Percentiles rank a stretch among this genome's conserved stretches.
Evolutionary conservation across 2,888 invertebrate species (phyloP).

Genomic region (Griposia aprilina): DNA sequence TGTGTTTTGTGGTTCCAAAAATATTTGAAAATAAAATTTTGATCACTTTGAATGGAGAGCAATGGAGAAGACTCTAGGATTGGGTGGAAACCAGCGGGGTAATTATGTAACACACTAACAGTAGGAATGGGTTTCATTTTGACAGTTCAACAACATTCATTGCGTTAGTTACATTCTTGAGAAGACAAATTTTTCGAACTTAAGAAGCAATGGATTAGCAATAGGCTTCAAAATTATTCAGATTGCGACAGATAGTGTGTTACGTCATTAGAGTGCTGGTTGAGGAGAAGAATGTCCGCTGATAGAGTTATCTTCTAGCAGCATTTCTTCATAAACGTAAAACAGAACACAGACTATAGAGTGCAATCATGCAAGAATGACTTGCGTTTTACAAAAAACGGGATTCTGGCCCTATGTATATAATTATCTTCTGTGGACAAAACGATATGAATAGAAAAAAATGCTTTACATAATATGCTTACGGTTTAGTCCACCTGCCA

Average conservation of each 20-base stretch:
- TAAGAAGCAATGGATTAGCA: too few relatives aligned
- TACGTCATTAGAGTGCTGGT: background rate
- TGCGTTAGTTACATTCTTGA: too few relatives aligned
- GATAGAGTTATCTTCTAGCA: background rate
- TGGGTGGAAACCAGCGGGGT: background rate
- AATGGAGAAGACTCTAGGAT: background rate
- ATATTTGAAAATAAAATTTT: too few relatives aligned
- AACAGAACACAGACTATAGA: background rate
- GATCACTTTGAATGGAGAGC: background rate
- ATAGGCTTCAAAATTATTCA: too few relatives aligned
- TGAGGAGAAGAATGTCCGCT: background rate
- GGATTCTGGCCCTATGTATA: too few relatives aligned
- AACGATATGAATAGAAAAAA: background rate
- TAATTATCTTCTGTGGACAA: background rate
- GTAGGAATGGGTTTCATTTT: too few relatives aligned
- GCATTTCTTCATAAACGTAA: background rate
- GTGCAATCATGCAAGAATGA: background rate
- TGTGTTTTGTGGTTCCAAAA: background rate
- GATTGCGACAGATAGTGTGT: too few relatives aligned
- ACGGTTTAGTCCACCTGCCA: conserved; percentile 1
- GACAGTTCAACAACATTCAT: too few relatives aligned
- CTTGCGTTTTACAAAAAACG: background rate
- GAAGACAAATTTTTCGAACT: too few relatives aligned
- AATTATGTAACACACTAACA: too few relatives aligned
- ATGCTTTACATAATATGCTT: background rate